Base-by-base conservation (phyloP, 2,113 vertebrate genomes). In the Limnothrissa miodon region DNA sequence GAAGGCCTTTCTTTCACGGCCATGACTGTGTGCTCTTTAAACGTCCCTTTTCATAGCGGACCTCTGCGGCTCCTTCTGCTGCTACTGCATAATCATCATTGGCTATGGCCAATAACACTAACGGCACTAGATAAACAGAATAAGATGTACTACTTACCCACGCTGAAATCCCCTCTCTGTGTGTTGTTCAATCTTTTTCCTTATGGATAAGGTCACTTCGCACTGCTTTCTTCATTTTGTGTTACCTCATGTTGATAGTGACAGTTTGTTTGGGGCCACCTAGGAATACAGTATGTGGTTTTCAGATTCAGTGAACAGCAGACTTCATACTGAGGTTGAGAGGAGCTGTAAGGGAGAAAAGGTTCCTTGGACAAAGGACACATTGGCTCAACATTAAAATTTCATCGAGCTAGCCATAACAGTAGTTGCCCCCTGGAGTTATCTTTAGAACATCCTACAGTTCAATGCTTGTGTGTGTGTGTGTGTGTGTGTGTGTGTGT, bases 401-500 rank as follows among this genome's bases (percentile, higher is more conserved):
- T 74, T 29, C 66, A 74, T 74, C 13, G 1, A 17, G 66, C 25
- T 7, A 39, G 66, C 25, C 25, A 74, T 74, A 74, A 74, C 29
- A 13, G 59, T n/a, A 36, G 66, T 29, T 74, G 66, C 13, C 66
- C n/a, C n/a, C 33, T 74, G 9, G 66, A 36, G 33, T 17, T 15
- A 81, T 78, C 33, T 36, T 25, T 45, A 21, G 56, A 78, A 44
- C n/a, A 29, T 11, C 21, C 45, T 59, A n/a, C 21, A 33, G 44
- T 80, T 48, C 23, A 13, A 44, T 46, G 36, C 45, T 17, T 74
- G 78, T 23, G 82, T 39, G 19, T 79, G 51, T 78, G 78, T n/a
- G n/a, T 56, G 80, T 78, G 33, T 79, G 46, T 53, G 48, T 29
- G 45, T 46, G 62, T 78, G 62, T 46, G 45, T 78, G n/a, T 83